A percentile compares a stretch with the other conserved stretches of the same genome.
Conservation (phyloP, 2,888 invertebrate species). For the Drosophila mimica region DNA sequence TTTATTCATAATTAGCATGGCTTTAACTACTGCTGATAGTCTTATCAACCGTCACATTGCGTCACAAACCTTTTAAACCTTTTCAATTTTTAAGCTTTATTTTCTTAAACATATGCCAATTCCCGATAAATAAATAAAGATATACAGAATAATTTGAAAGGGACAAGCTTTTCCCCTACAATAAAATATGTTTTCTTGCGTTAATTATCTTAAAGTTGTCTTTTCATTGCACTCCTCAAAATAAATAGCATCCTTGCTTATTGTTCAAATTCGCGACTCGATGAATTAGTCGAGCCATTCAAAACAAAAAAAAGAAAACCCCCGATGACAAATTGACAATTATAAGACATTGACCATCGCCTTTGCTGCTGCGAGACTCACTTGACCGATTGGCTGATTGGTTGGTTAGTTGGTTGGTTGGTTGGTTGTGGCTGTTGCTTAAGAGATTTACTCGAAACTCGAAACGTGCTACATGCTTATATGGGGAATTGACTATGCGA, state of each 20-base stretch:
- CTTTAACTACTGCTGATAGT: slow-evolving; percentile 14
- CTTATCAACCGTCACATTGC: slow-evolving; percentile 6
- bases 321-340: slow-evolving; percentile 40
- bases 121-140: background rate
- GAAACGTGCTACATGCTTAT: slow-evolving; percentile 68
- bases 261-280: slow-evolving; percentile 9
- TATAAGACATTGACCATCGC: slow-evolving; percentile 56
- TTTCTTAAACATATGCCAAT: slow-evolving; percentile 4
- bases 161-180: background rate
- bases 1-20: slow-evolving; percentile 19
- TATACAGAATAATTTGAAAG: background rate
- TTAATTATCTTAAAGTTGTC: background rate
- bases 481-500: slow-evolving; percentile 66
- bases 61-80: slow-evolving; percentile 28
- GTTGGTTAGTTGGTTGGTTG: background rate
- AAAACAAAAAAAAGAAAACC: slow-evolving; percentile 5
- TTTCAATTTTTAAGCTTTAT: background rate
- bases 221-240: background rate
- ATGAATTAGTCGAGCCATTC: slow-evolving; percentile 31
- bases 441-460: slow-evolving; percentile 63
- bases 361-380: slow-evolving; percentile 6
- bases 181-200: background rate
- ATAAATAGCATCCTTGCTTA: slow-evolving; percentile 9
- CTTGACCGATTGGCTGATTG: slow-evolving; percentile 61
- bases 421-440: slow-evolving; percentile 20